A percentile compares a stretch with the other conserved stretches of the same genome.
Conservation (phyloP, 1,140 invertebrate species). For the Daktulosphaira vitifoliae region DNA sequence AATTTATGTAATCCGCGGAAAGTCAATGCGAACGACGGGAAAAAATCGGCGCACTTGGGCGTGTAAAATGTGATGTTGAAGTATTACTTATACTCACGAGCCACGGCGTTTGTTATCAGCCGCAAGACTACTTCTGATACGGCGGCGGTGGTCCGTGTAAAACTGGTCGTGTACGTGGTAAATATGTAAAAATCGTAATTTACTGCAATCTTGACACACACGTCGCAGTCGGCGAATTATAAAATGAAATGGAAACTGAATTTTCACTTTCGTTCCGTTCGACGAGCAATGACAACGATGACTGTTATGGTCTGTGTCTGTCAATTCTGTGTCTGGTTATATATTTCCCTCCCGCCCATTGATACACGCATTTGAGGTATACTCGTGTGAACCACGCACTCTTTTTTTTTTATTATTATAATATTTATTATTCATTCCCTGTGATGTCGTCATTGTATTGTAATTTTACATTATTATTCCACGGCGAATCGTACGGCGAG, state of each 20-base stretch:
- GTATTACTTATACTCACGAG: too few relatives aligned
- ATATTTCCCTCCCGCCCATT: slow-evolving; percentile 17
- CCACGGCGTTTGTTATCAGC: too few relatives aligned
- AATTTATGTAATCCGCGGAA: too few relatives aligned
- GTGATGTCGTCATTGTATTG: slow-evolving; percentile 27
- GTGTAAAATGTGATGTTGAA: too few relatives aligned
- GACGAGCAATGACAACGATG: slow-evolving; percentile 29
- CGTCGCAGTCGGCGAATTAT: background rate
- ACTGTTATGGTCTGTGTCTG: slow-evolving; percentile 30
- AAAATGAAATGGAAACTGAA: slow-evolving; percentile 16
- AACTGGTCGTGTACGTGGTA: too few relatives aligned
- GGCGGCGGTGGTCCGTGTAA: too few relatives aligned
- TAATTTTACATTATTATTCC: slow-evolving; percentile 18
- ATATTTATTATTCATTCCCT: slow-evolving; percentile 23
- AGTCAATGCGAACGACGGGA: too few relatives aligned
- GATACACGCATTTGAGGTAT: background rate
- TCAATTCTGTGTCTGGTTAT: slow-evolving; percentile 15
- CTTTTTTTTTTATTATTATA: background rate
- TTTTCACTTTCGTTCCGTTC: slow-evolving; percentile 33
- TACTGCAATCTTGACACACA: slow-evolving; percentile 2
- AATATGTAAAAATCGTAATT: too few relatives aligned
- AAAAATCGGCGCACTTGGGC: too few relatives aligned
- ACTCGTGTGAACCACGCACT: background rate
- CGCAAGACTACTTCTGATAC: too few relatives aligned
- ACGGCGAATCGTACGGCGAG: background rate